phyloP scores from a whole-genome alignment of 2,888 invertebrate species.

The Andrena flavipes region DNA sequence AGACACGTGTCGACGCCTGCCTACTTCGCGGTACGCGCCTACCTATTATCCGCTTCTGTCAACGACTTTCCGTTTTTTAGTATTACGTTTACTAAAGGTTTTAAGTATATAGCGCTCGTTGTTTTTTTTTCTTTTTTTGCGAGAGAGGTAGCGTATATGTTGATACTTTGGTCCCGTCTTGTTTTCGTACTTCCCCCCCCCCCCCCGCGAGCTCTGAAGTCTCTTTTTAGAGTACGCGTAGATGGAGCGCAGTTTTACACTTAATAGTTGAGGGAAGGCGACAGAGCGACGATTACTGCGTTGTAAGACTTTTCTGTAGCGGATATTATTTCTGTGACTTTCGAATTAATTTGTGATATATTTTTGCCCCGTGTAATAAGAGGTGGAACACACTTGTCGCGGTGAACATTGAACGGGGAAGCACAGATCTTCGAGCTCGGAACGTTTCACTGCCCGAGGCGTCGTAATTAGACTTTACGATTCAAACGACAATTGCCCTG shows the following conservation, averaged over 20 bases:
- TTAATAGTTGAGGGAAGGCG: slow-evolving; percentile 1
- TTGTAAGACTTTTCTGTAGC: not conserved
- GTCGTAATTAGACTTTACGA: not conserved
- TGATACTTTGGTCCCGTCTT: not conserved
- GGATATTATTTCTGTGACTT: slow-evolving; percentile 26
- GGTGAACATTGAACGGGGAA: slow-evolving; percentile 4
- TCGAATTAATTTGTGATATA: slow-evolving; percentile 57
- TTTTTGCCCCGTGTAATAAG: slow-evolving; percentile 11
- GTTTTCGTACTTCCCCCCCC: slow-evolving; percentile 7
- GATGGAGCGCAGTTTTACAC: slow-evolving; percentile 8
- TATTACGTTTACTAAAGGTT: slow-evolving; percentile 48
- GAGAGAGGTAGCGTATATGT: slow-evolving; percentile 12
- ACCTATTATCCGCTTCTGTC: slow-evolving; percentile 24
- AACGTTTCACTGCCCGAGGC: not conserved
- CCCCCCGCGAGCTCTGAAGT: not conserved
- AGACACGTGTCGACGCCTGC: slow-evolving; percentile 28
- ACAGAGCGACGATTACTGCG: not conserved
- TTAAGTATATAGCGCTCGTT: not conserved
- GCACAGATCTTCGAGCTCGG: slow-evolving; percentile 4
- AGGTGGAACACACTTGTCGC: not conserved
- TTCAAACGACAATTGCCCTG: not conserved
- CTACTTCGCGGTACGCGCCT: slow-evolving; percentile 25
- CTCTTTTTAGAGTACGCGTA: not conserved
- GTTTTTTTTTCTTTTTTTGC: not conserved
- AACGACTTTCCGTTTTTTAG: slow-evolving; percentile 56